A percentile compares a stretch with the other conserved stretches of the same genome.
phyloP scores from a whole-genome alignment of 2,888 invertebrate genomes.

The Agrochola macilenta region DNA sequence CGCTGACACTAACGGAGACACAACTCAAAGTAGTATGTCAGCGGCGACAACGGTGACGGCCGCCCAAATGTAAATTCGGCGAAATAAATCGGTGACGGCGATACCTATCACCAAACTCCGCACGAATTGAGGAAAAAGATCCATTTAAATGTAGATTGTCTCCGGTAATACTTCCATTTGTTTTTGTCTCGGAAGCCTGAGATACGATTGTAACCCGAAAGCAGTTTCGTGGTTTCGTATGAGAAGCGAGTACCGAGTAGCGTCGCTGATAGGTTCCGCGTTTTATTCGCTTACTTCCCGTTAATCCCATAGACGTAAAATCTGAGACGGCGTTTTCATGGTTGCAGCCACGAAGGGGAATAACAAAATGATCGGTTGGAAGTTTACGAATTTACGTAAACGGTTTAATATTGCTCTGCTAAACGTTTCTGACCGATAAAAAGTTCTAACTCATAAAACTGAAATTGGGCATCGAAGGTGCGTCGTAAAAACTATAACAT shows the following conservation, averaged over 20 bases:
- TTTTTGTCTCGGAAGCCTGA: conserved; percentile 87
- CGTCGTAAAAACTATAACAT: conserved; percentile 66
- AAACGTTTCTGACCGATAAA: conserved; percentile 64
- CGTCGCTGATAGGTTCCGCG: conserved; percentile 59
- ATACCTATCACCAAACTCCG: conserved; percentile 89
- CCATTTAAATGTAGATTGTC: conserved; percentile 90
- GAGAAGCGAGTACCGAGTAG: conserved; percentile 63
- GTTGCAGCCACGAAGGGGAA: conserved; percentile 46
- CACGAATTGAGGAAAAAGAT: conserved; percentile 90
- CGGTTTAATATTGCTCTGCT: conserved; percentile 56
- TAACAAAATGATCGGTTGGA: conserved; percentile 59
- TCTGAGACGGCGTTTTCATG: conserved; percentile 51
- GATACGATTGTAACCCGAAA: conserved; percentile 82
- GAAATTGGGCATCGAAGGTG: conserved; percentile 58
- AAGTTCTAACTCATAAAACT: conserved; percentile 63
- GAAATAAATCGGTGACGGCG: conserved; percentile 87
- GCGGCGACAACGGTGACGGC: conserved; percentile 66
- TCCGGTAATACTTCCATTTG: conserved; percentile 90
- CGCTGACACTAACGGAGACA: conserved; percentile 59
- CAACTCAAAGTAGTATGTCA: conserved; percentile 69
- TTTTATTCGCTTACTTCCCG: conserved; percentile 67
- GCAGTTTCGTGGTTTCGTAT: conserved; percentile 79
- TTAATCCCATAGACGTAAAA: conserved; percentile 67
- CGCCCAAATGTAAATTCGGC: conserved; percentile 84
- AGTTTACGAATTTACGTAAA: conserved; percentile 63